Conservation (phyloP, 2,113 vertebrate genomes). For the Anser cygnoides region DNA sequence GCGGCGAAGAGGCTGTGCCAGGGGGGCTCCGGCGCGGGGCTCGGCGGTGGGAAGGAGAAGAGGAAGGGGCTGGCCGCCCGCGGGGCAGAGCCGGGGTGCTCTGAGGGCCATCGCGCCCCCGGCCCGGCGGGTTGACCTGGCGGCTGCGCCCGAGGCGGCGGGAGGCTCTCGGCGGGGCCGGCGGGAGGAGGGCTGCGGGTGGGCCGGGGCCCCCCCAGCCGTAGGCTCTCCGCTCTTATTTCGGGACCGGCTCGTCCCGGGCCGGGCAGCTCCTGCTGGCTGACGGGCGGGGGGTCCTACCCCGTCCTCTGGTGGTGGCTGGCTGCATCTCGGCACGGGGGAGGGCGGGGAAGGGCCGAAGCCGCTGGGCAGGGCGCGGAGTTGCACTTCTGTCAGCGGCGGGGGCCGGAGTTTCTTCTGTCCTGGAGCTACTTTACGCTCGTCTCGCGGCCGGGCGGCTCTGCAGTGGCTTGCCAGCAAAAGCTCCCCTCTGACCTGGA, state of each 20-base stretch:
- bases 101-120: conserved; percentile 12
- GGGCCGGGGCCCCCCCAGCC: neutral
- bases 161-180: neutral
- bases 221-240: neutral
- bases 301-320: conserved; percentile 51
- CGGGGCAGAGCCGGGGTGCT: neutral
- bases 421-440: neutral
- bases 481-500: neutral
- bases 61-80: conserved; percentile 15
- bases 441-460: neutral
- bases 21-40: neutral
- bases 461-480: neutral
- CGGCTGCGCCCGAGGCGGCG: neutral
- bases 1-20: neutral
- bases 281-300: conserved; percentile 9
- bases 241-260: neutral
- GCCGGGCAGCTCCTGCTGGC: neutral
- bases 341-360: conserved; percentile 14
- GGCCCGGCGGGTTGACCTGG: neutral
- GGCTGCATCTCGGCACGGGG: conserved; percentile 21
- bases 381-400: conserved; percentile 23
- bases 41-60: neutral
- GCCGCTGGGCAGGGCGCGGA: neutral
- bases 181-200: neutral
- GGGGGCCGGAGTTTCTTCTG: conserved; percentile 22